A percentile compares a stretch with the other conserved stretches of the same genome.
Conservation (phyloP, 2,888 invertebrate genomes). For the Platycheirus rosarum region DNA sequence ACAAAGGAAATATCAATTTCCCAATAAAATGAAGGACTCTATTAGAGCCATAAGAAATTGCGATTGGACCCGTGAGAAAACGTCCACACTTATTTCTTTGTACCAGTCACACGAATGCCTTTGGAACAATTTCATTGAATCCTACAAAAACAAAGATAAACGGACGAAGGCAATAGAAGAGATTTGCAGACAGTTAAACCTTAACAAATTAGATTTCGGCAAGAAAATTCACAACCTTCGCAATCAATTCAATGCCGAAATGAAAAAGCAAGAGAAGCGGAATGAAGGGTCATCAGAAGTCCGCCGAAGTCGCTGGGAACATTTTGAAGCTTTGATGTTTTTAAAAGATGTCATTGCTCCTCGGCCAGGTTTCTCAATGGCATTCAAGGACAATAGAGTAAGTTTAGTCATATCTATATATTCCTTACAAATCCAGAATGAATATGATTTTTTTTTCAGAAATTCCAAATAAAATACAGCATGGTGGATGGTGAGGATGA, state of each 20-base stretch:
- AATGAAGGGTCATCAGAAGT: slow-evolving; percentile 72
- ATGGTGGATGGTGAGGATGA: slow-evolving; percentile 46
- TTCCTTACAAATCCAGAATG: no score
- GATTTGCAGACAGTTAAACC: slow-evolving; percentile 78
- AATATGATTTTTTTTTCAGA: slow-evolving; percentile 30
- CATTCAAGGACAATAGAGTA: slow-evolving; percentile 51
- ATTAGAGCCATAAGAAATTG: slow-evolving; percentile 37
- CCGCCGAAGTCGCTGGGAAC: slow-evolving; percentile 80
- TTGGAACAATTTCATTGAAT: slow-evolving; percentile 80
- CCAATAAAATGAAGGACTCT: slow-evolving; percentile 43
- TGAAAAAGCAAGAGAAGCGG: slow-evolving; percentile 80
- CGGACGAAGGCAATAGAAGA: slow-evolving; percentile 78
- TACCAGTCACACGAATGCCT: slow-evolving; percentile 80
- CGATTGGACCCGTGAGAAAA: slow-evolving; percentile 80
- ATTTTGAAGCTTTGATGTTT: slow-evolving; percentile 81
- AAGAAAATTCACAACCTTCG: slow-evolving; percentile 82
- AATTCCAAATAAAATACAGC: slow-evolving; percentile 68
- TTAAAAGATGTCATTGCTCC: slow-evolving; percentile 79
- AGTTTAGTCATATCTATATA: no score
- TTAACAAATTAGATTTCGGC: slow-evolving; percentile 80
- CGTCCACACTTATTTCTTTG: slow-evolving; percentile 78
- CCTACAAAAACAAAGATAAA: slow-evolving; percentile 80
- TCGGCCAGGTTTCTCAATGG: slow-evolving; percentile 76
- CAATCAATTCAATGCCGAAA: slow-evolving; percentile 81
- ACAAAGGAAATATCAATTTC: no score